Evolutionary conservation across 2,888 invertebrate species (phyloP).

Genomic region (Polylopha cassiicola): DNA sequence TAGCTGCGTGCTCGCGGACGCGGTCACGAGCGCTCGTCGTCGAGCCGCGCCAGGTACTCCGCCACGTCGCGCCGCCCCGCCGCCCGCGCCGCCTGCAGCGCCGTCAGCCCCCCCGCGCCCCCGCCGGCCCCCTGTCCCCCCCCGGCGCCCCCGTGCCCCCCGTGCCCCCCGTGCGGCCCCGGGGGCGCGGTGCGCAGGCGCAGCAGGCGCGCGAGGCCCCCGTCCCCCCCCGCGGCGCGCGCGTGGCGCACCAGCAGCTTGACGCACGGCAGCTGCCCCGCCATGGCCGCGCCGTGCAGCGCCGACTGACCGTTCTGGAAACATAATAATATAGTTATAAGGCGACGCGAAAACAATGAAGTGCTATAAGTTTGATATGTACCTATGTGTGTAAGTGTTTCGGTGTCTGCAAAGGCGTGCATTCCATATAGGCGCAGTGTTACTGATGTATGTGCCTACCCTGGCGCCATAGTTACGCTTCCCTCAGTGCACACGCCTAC

Average conservation of each 20-base stretch:
- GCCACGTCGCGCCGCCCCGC: neutral
- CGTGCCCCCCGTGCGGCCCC: constrained; percentile 81
- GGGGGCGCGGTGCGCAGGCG: constrained; percentile 81
- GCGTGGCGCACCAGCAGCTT: constrained; percentile 84
- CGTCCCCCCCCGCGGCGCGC: constrained; percentile 83
- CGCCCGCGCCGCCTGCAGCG: constrained; percentile 25
- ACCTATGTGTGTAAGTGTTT: too few relatives aligned
- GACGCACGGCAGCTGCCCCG: constrained; percentile 88
- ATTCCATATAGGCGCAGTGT: too few relatives aligned
- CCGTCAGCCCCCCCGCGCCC: constrained; percentile 62
- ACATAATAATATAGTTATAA: neutral
- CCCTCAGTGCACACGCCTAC: too few relatives aligned
- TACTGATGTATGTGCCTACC: too few relatives aligned
- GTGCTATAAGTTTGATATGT: too few relatives aligned
- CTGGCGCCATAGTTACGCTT: too few relatives aligned
- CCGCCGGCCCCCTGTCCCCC: constrained; percentile 70
- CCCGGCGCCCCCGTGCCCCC: constrained; percentile 73
- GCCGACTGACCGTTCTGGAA: constrained; percentile 93
- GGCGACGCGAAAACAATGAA: neutral
- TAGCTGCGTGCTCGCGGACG: too few relatives aligned
- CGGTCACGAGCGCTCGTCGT: too few relatives aligned
- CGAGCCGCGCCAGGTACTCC: constrained; percentile 7
- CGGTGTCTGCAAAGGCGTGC: too few relatives aligned
- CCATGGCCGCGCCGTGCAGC: constrained; percentile 93
- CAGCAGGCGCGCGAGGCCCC: constrained; percentile 80